Evolutionary conservation across 2,888 invertebrate species (phyloP), one percentile per base, ranked within the genome.

Genomic region (Danaus chrysippus): DNA sequence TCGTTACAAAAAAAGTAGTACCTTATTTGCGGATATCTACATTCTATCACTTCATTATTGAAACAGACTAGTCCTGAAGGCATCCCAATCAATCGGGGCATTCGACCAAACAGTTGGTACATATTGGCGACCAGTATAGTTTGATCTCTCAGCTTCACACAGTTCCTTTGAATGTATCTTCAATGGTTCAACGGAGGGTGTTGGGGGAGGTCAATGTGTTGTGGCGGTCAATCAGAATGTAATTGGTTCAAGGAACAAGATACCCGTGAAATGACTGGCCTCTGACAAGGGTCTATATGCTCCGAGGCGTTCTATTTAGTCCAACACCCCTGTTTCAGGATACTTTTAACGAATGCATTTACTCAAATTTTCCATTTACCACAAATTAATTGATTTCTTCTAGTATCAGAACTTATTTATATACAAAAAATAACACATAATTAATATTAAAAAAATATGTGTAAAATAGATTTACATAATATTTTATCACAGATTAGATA

Each of bases 251-350:
- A 81, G 78, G 73, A 78, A 70, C 78, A 86, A 87, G 88, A 86
- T 86, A 88, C 81, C 86, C 88, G 87, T 88, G 87, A 87, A 89
- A 87, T 87, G 87, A 84, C 82, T 86, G 82, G 76, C 83, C 79
- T 71, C 81, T 86, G 87, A 87, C 84, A 82, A 84, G 87, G 88
- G 86, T 84, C 71, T 77, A 66, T 68, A 79, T 77, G 83, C 81
- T 82, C 71, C 76, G 73, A 74, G 78, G 80, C 76, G 75, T 81
- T 82, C 81, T 73, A 78, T 83, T 83, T 78, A 77, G 78, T 68
- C 73, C 75, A 78, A 78, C 81, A 77, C 67, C 65, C 67, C 62
- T 61, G 59, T 62, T 67, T 52, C 63, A 49, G 58, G 56, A 62
- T 62, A 64, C 65, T 68, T 65, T 68, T 59, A 64, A 60, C 58